Evolutionary conservation across 2,888 invertebrate genomes (phyloP).

Genomic region (Machimus atricapillus): DNA sequence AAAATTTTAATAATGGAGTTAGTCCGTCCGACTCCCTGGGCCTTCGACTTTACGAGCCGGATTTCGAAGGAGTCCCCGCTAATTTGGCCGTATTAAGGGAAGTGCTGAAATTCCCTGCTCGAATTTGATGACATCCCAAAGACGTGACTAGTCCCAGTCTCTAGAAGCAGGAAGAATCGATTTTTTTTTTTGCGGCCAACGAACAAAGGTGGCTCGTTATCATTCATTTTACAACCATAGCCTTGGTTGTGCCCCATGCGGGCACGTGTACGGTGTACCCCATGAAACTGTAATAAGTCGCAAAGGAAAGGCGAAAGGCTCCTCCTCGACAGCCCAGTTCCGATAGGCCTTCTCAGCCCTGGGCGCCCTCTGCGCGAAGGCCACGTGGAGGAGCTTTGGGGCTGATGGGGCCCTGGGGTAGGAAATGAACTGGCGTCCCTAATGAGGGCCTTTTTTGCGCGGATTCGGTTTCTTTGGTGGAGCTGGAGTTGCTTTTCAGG

Average conservation of each 20-base stretch:
- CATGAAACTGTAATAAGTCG: slow-evolving; percentile 15
- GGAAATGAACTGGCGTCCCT: background rate
- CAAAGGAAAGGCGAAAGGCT: background rate
- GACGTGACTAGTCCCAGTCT: background rate
- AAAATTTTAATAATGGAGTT: background rate
- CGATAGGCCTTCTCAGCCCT: background rate
- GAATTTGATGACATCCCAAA: background rate
- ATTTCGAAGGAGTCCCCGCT: background rate
- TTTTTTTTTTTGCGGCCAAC: background rate
- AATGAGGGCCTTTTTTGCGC: slow-evolving; percentile 1
- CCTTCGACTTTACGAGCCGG: background rate
- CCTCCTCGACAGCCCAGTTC: background rate
- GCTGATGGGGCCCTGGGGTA: background rate
- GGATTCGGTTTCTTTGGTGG: background rate
- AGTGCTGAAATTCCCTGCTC: background rate
- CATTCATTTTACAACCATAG: slow-evolving; percentile 1
- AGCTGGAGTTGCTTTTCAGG: background rate
- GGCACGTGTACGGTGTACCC: background rate
- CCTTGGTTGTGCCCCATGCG: background rate
- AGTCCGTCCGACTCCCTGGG: background rate
- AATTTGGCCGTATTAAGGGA: background rate
- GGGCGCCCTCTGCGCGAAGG: background rate
- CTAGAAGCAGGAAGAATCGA: background rate
- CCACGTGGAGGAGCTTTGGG: background rate
- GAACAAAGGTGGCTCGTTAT: background rate